Conservation (phyloP, 2,797 vertebrate species). For the Apodemus agrarius region DNA sequence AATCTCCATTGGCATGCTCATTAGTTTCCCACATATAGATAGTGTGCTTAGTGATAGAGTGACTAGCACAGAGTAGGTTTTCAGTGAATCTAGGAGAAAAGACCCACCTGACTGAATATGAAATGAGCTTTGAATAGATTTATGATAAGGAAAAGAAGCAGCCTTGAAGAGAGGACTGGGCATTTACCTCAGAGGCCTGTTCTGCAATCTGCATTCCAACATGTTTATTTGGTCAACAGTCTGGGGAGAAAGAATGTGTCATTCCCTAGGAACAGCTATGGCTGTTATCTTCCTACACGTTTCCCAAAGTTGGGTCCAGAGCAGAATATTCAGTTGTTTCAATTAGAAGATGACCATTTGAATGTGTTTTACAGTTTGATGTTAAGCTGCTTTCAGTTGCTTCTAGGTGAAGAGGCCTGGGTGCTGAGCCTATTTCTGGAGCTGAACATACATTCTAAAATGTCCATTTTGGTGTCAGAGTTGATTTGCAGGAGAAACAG, state of each 20-base stretch:
- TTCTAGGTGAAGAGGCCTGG: neutral
- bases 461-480: neutral
- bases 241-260: neutral
- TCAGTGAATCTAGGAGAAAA: neutral
- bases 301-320: slow-evolving; percentile 25
- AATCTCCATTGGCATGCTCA: neutral
- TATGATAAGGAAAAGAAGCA: neutral
- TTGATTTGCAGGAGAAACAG: slow-evolving; percentile 32
- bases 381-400: slow-evolving; percentile 3
- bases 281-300: neutral
- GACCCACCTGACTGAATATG: neutral
- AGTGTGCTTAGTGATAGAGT: neutral
- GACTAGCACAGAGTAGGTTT: neutral
- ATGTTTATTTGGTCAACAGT: neutral
- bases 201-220: neutral
- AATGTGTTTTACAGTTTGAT: neutral
- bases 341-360: slow-evolving; percentile 6
- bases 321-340: neutral
- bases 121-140: neutral
- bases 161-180: neutral
- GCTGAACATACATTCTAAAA: slow-evolving; percentile 16
- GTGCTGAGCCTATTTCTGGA: neutral
- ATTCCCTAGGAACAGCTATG: neutral
- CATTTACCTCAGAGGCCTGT: neutral
- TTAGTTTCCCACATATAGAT: neutral